phyloP scores from a whole-genome alignment of 2,113 vertebrate genomes.

The Xiphorhynchus elegans region DNA sequence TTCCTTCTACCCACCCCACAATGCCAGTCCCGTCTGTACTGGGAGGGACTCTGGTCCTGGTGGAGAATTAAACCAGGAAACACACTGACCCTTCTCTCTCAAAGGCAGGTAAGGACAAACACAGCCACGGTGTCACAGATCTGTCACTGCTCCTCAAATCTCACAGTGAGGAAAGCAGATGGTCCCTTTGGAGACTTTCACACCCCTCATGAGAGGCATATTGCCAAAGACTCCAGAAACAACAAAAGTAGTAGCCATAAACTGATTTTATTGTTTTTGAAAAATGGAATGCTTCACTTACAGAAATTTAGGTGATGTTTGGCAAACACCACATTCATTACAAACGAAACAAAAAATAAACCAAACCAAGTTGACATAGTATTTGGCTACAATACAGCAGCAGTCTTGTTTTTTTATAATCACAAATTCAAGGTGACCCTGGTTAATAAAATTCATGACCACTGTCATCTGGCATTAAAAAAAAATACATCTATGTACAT shows the following conservation, averaged over 20 bases:
- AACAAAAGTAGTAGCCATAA: conserved; percentile 18
- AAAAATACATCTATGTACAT: neutral
- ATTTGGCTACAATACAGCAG: conserved; percentile 30
- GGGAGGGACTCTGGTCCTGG: neutral
- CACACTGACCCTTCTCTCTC: neutral
- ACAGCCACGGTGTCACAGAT: accelerated
- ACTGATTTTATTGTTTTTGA: conserved; percentile 69
- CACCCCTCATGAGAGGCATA: accelerated
- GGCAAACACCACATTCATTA: conserved; percentile 19
- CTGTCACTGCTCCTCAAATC: neutral
- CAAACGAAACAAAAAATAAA: neutral
- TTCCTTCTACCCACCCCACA: neutral
- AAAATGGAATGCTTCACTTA: conserved; percentile 75
- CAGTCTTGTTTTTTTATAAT: neutral
- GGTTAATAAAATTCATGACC: conserved; percentile 34
- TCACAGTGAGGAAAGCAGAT: accelerated
- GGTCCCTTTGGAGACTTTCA: neutral
- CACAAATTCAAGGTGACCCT: conserved; percentile 21
- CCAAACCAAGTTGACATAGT: neutral
- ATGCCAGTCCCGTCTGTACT: too few relatives aligned
- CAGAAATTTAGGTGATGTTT: conserved; percentile 62
- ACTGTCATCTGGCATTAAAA: neutral
- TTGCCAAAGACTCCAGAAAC: neutral
- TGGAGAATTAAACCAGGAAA: neutral
- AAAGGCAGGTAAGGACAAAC: neutral